Conservation (phyloP, 2,113 vertebrate species). For the Benitochromis conjunctus region DNA sequence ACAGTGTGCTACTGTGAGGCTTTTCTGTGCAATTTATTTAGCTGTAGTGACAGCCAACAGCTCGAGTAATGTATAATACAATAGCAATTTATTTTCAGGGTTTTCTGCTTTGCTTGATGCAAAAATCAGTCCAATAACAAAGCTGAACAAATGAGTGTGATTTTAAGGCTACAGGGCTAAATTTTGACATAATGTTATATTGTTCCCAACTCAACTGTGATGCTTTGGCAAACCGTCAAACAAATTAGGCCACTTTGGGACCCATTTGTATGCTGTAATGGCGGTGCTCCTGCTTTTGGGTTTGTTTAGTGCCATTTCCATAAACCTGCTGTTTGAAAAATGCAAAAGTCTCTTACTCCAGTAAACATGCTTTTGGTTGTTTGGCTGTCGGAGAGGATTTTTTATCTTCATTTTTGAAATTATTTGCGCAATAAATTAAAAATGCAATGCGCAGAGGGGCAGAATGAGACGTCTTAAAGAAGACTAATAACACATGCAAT, state of each 20-base stretch:
- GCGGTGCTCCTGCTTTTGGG: background rate
- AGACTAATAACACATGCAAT: background rate
- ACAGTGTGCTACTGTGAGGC: background rate
- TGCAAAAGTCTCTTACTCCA: background rate
- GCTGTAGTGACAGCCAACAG: background rate
- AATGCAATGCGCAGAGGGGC: background rate
- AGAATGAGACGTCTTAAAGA: background rate
- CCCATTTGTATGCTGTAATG: background rate
- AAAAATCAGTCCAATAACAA: constrained; percentile 1
- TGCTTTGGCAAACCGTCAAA: background rate
- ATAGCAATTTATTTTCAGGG: constrained; percentile 4
- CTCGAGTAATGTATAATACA: background rate
- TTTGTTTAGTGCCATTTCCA: background rate
- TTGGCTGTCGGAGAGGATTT: rapidly evolving
- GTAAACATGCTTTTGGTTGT: background rate
- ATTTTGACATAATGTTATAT: background rate
- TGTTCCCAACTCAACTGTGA: background rate
- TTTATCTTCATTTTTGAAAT: background rate
- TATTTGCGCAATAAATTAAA: background rate
- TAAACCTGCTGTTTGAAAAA: background rate
- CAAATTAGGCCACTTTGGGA: background rate
- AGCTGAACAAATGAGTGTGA: background rate
- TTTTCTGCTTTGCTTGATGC: background rate
- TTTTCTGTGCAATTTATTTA: background rate
- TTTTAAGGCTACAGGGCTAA: background rate